A percentile compares a stretch with the other conserved stretches of the same genome.
phyloP scores from a whole-genome alignment of 2,888 invertebrate genomes.

The Sericinus montela region DNA sequence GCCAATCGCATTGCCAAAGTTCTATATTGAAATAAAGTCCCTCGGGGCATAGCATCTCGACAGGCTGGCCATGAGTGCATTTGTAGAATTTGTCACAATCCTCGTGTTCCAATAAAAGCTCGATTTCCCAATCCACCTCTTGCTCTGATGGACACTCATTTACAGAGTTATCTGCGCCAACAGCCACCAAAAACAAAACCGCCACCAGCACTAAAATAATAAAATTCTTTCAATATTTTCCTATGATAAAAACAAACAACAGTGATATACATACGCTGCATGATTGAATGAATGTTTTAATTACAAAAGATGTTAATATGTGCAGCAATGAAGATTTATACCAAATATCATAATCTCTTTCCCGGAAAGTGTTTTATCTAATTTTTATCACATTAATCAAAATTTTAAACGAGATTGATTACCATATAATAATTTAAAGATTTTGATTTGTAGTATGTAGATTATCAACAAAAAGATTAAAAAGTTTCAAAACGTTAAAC shows the following conservation, averaged over 20 bases:
- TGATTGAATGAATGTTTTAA: slow-evolving; percentile 2
- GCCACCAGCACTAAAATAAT: not conserved
- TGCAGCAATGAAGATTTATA: slow-evolving; percentile 9
- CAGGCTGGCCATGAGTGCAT: slow-evolving; percentile 81
- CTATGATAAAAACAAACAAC: not conserved
- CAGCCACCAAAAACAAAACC: too few species aligned
- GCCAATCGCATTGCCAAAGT: slow-evolving; percentile 80
- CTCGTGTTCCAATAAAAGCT: slow-evolving; percentile 74
- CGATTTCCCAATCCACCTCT: slow-evolving; percentile 46
- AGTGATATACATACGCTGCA: slow-evolving; percentile 7
- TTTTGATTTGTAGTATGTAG: too few species aligned
- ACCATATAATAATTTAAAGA: not conserved
- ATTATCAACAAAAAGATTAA: too few species aligned
- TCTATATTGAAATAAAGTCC: slow-evolving; percentile 77
- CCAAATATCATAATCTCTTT: slow-evolving; percentile 6
- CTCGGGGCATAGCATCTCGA: slow-evolving; percentile 76
- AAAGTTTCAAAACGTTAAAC: too few species aligned
- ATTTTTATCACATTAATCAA: slow-evolving; percentile 4
- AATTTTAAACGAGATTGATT: slow-evolving; percentile 9
- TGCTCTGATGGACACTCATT: slow-evolving; percentile 50
- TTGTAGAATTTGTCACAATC: slow-evolving; percentile 83
- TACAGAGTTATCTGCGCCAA: too few species aligned
- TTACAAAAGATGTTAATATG: slow-evolving; percentile 5
- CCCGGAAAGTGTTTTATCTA: slow-evolving; percentile 9
- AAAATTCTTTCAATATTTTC: not conserved